A percentile compares a stretch with the other conserved stretches of the same genome.
Conservation (phyloP, 2,888 invertebrate genomes). For the Cephus pulcher region DNA sequence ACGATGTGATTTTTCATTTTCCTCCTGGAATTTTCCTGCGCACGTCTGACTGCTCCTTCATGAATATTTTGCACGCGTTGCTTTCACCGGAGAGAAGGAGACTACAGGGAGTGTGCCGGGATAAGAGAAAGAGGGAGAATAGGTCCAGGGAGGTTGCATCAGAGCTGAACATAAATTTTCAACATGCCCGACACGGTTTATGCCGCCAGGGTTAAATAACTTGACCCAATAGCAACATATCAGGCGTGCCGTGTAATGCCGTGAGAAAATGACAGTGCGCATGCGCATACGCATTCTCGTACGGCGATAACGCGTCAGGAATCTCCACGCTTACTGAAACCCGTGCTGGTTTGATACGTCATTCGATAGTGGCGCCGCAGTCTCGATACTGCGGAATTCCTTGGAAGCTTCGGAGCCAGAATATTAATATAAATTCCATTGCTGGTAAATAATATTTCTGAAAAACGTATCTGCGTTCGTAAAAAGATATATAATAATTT, state of each 20-base stretch:
- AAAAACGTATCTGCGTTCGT: background rate
- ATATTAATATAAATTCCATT: background rate
- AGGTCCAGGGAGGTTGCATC: conserved; percentile 25
- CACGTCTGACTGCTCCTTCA: conserved; percentile 17
- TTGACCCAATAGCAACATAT: conserved; percentile 64
- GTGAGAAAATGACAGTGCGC: background rate
- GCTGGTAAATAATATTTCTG: background rate
- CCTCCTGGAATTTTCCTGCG: background rate
- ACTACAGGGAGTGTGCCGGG: too few relatives aligned
- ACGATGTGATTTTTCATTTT: background rate
- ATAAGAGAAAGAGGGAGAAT: background rate
- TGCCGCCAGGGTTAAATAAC: conserved; percentile 63
- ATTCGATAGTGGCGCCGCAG: background rate
- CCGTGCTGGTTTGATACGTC: background rate
- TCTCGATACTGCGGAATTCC: background rate
- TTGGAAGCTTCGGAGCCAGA: background rate
- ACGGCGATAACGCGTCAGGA: background rate
- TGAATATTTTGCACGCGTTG: conserved; percentile 34
- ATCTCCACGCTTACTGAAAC: background rate
- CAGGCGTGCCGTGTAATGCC: conserved; percentile 35
- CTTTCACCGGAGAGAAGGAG: background rate
- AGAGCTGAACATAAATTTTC: conserved; percentile 52
- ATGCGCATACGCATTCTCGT: conserved; percentile 9
- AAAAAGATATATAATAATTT: background rate
- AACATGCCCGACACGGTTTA: conserved; percentile 57